Base-by-base conservation (phyloP, 1,140 invertebrate species). In the Drosophila mayri region DNA sequence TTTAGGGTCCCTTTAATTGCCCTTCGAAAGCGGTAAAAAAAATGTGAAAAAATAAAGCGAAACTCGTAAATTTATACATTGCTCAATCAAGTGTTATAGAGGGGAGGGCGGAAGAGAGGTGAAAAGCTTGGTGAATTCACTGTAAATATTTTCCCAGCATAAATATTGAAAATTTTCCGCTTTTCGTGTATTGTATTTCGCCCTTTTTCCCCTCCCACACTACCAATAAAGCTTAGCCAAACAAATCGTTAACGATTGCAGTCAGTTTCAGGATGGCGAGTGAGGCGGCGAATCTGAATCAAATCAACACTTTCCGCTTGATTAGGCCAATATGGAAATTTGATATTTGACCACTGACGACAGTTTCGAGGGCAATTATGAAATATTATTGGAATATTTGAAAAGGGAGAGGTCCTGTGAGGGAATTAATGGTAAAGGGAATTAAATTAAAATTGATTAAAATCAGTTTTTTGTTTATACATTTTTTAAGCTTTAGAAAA, bases 211-310 rank as follows among this genome's bases (percentile, higher is more conserved):
- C 14, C 7, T 14, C 43, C 14, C 7, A 10, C 12, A 10, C 12
- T 16, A 5, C 3, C 28, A 35, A 20, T 37, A 16, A 22, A 16
- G 58, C 68, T 77, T 74, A 62, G 59, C 59, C 73, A 87, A 87
- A 90, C 77, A 87, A 88, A 75, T 87, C 81, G 84, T 87, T 87
- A 78, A 76, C 85, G 73, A 75, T 88, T 74, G 80, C 65, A 81
- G 52, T 65, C 72, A 57, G 57, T 40, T 55, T 55, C 52, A 18
- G 37, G 14, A 10, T n/a, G 32, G 50, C 14, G 50, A 30, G 20
- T 32, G 50, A 54, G 50, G 50, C 30, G 32, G 32, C 37, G 52
- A 38, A 84, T 74, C 22, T 73, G 72, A 87, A 77, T 87, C 84
- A 82, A 76, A 77, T 77, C 73, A 78, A 79, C 76, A 79, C 76